Percentiles rank a stretch among this genome's conserved stretches.
phyloP scores from a whole-genome alignment of 2,888 invertebrate genomes.

The Altica lythri region DNA sequence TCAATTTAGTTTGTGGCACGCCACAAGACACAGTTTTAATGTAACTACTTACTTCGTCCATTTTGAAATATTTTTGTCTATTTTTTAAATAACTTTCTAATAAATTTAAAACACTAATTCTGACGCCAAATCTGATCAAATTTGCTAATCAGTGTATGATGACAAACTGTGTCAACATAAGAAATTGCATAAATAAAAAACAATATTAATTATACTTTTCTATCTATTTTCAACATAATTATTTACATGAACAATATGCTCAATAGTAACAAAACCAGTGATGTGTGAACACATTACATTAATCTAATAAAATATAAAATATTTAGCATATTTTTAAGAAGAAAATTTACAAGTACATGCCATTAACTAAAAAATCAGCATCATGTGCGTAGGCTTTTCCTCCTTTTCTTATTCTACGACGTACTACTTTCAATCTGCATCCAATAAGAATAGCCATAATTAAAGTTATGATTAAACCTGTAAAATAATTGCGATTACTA shows the following conservation, averaged over 20 bases:
- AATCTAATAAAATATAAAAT: slow-evolving; percentile 3
- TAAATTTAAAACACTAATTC: too few relatives aligned
- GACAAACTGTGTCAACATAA: too few relatives aligned
- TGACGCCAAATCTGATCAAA: too few relatives aligned
- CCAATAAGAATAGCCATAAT: slow-evolving; percentile 80
- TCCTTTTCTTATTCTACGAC: slow-evolving; percentile 73
- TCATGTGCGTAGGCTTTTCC: slow-evolving; percentile 88
- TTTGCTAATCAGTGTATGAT: too few relatives aligned
- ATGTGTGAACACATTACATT: slow-evolving; percentile 9
- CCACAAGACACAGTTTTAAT: too few relatives aligned
- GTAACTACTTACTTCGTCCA: too few relatives aligned
- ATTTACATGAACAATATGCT: slow-evolving; percentile 40
- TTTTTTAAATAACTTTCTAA: too few relatives aligned
- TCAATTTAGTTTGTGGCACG: too few relatives aligned
- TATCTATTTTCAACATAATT: background rate
- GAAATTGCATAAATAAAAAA: background rate
- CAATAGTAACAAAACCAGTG: slow-evolving; percentile 22
- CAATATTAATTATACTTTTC: too few relatives aligned
- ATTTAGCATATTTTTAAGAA: background rate
- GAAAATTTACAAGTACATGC: slow-evolving; percentile 87
- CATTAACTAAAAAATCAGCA: slow-evolving; percentile 96
- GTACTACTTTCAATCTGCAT: slow-evolving; percentile 79
- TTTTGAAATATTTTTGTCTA: too few relatives aligned
- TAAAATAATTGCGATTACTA: slow-evolving; percentile 42
- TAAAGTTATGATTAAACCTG: slow-evolving; percentile 79